Conservation (phyloP, 2,797 vertebrate species). For the Nothura maculosa region DNA sequence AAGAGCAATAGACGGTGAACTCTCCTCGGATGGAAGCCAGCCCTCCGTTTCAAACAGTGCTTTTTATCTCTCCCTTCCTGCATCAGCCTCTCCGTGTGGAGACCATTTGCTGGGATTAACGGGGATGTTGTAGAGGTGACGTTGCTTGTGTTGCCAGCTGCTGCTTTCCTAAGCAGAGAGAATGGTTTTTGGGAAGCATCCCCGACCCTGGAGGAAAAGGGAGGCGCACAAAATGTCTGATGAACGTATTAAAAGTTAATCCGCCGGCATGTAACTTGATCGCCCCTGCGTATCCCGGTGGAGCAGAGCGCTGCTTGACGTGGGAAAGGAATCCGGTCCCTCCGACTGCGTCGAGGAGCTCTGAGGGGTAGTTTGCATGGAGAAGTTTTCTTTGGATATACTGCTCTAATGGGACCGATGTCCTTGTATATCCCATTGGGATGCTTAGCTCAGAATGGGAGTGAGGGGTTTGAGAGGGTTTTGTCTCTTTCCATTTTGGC, state of each 20-base stretch:
- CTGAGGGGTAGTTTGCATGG: background rate
- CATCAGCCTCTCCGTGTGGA: background rate
- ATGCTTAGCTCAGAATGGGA: background rate
- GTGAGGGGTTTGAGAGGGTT: rapidly evolving
- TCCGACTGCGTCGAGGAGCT: background rate
- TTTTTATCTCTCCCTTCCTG: constrained; percentile 47
- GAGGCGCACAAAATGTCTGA: constrained; percentile 10
- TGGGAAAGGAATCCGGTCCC: background rate
- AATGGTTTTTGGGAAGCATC: constrained; percentile 11
- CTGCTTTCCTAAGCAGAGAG: background rate
- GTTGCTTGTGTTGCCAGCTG: background rate
- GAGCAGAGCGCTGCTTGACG: background rate
- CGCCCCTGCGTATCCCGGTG: background rate
- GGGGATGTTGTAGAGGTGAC: background rate
- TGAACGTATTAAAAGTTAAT: constrained; percentile 18
- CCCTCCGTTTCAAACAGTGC: constrained; percentile 22
- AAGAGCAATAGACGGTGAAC: constrained; percentile 70
- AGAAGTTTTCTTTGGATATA: background rate
- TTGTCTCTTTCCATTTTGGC: background rate
- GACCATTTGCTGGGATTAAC: background rate
- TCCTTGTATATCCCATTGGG: background rate
- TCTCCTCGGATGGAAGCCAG: constrained; percentile 53
- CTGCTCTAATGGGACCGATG: background rate
- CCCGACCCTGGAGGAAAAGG: background rate
- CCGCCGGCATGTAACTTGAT: background rate